Evolutionary conservation across 2,888 invertebrate species (phyloP).

Genomic region (Ormia ochracea): DNA sequence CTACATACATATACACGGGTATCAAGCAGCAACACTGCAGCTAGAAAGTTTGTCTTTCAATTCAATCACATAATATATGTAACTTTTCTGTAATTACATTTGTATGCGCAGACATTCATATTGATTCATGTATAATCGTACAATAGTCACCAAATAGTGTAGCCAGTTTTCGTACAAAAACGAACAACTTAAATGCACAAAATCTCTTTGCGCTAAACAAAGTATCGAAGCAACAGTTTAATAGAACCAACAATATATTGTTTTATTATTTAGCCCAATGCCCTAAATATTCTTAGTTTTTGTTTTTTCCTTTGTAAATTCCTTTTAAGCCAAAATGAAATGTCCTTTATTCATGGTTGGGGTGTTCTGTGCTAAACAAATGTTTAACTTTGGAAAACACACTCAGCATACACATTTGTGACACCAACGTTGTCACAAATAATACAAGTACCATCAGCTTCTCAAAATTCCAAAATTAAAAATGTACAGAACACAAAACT

Average conservation of each 20-base stretch:
- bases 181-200: constrained; percentile 2
- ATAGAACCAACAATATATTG: constrained; percentile 48
- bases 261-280: constrained; percentile 62
- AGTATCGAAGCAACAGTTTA: constrained; percentile 53
- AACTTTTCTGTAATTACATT: constrained; percentile 2
- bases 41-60: constrained; percentile 75
- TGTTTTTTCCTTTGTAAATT: constrained; percentile 30
- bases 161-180: constrained; percentile 17
- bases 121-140: constrained; percentile 12
- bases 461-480: constrained; percentile 34
- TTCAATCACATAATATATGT: constrained; percentile 61
- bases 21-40: constrained; percentile 15
- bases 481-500: neutral
- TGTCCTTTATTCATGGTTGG: constrained; percentile 51
- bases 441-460: constrained; percentile 18
- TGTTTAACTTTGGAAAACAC: constrained; percentile 64
- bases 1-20: neutral
- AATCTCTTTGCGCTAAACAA: constrained; percentile 6
- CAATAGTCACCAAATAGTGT: constrained; percentile 43
- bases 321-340: constrained; percentile 52
- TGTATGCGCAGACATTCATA: neutral
- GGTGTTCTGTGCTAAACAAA: constrained; percentile 59
- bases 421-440: constrained; percentile 26
- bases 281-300: constrained; percentile 62
- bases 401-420: constrained; percentile 5